A percentile compares a stretch with the other conserved stretches of the same genome.
Evolutionary conservation across 2,113 vertebrate genomes (phyloP).

Genomic region (Orthochromis malagaraziensis): DNA sequence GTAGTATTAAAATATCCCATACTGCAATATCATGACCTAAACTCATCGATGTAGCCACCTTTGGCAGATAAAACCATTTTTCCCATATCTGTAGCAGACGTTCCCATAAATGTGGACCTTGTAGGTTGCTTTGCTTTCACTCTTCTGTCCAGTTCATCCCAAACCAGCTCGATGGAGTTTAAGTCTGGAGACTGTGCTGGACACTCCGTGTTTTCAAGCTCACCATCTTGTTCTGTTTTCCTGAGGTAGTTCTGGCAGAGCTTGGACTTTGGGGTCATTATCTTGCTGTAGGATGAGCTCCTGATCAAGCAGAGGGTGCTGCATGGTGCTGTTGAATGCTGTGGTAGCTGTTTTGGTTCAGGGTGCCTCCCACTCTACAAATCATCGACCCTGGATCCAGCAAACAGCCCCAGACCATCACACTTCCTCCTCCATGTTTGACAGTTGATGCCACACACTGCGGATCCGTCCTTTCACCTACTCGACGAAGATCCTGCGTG

Average conservation of each 20-base stretch:
- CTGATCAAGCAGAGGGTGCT: not conserved
- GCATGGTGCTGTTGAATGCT: not conserved
- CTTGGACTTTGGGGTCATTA: not conserved
- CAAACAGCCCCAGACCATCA: fast-evolving
- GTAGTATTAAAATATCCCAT: not conserved
- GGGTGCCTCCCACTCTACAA: fast-evolving
- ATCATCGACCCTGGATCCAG: not conserved
- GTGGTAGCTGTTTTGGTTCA: not conserved
- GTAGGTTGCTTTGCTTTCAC: not conserved
- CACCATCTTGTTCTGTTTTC: not conserved
- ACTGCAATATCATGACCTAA: not conserved
- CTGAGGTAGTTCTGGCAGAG: not conserved
- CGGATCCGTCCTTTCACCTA: not conserved
- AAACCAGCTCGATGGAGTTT: not conserved
- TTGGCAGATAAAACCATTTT: not conserved
- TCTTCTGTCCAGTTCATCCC: not conserved
- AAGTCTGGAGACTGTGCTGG: not conserved
- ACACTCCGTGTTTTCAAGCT: not conserved
- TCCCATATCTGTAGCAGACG: not conserved
- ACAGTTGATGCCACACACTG: not conserved
- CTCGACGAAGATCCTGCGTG: fast-evolving
- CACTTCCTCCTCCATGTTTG: not conserved
- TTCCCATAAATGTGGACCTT: not conserved
- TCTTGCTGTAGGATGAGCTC: not conserved
- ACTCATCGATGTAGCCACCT: not conserved